Base-by-base conservation (phyloP, 2,113 vertebrate species). In the Oncorhynchus mykiss region DNA sequence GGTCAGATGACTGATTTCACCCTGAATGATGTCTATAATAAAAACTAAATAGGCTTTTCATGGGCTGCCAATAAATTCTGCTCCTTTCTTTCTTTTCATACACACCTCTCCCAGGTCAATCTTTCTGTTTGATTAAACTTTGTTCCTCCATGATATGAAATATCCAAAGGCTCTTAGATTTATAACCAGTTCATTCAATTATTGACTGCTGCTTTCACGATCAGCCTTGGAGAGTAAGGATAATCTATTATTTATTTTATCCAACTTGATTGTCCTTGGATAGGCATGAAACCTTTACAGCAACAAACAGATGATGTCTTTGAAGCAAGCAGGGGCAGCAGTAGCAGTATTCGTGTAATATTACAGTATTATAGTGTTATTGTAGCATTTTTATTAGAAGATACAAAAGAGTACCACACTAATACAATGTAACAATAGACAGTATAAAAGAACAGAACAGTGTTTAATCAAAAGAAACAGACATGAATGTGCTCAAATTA, bases 91-190 rank as follows among this genome's bases (percentile, higher is more conserved):
- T 67, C 24, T 51, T 66, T 78, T 59, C 80, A 79, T 84, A 82
- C 73, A 16, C 77, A 75, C 83, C 84, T 72, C 67, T 88, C 81
- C 79, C 67, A 70, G 85, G 87, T 80, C 86, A 84, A 70, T 85
- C 85, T 90, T 85, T 87, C 75, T 89, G 88, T 90, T 90, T 93
- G 85, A 90, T 89, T 90, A 88, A 91, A 90, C 88, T 84, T 87
- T 88, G 87, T 84, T 90, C 86, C 82, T 75, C 71, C 68, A 74
- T 75, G 82, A 77, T 83, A 79, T 80, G 54, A 90, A 90, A 89
- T 86, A 88, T 88, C 84, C 82, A 86, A 85, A 84, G 73, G 80
- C 87, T 82, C 79, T 88, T 83, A 78, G 84, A 89, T 90, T 89
- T 88, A 89, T 86, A 89, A 76, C 83, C 78, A 72, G 9, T 80